Percentiles rank a stretch among this genome's conserved stretches.
Evolutionary conservation across 1,140 invertebrate genomes (phyloP).

Genomic region (Aphelenchoides avenae): DNA sequence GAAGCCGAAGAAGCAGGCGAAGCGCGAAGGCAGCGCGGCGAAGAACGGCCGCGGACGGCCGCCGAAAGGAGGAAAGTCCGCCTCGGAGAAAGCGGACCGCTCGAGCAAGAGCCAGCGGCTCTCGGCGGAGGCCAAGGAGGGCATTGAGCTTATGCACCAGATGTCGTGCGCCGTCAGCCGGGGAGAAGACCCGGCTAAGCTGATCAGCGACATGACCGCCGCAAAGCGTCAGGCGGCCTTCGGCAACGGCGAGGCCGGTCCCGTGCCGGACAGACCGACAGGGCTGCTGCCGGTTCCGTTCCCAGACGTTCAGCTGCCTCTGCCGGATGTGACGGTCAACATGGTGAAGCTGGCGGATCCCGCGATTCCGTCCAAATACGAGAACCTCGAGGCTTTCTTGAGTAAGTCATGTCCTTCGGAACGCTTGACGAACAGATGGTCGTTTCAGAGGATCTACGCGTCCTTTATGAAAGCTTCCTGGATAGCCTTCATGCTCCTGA

Average conservation of each 20-base stretch:
- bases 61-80: conserved; percentile 6
- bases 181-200: too few relatives aligned
- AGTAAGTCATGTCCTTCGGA: conserved; percentile 19
- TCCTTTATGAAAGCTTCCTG: conserved; percentile 31
- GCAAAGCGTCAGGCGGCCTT: too few relatives aligned
- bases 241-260: neutral
- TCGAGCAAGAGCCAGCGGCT: conserved; percentile 19
- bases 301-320: too few relatives aligned
- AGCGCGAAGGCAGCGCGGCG: conserved; percentile 10
- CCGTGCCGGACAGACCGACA: conserved; percentile 3
- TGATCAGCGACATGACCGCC: too few relatives aligned
- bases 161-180: conserved; percentile 8
- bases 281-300: neutral
- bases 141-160: conserved; percentile 43
- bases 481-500: conserved; percentile 24
- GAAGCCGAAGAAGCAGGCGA: conserved; percentile 25
- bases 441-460: conserved; percentile 21
- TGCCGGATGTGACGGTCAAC: neutral
- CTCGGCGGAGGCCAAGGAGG: conserved; percentile 40
- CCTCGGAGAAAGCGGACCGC: neutral
- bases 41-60: conserved; percentile 24
- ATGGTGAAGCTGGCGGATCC: neutral
- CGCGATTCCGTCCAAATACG: conserved; percentile 31
- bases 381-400: conserved; percentile 26
- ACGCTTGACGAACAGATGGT: conserved; percentile 1